These are phyloP conservation scores for Apis cerana DNA, from an alignment of 1,140 invertebrate species.

Conservation along the genomic window DNA sequence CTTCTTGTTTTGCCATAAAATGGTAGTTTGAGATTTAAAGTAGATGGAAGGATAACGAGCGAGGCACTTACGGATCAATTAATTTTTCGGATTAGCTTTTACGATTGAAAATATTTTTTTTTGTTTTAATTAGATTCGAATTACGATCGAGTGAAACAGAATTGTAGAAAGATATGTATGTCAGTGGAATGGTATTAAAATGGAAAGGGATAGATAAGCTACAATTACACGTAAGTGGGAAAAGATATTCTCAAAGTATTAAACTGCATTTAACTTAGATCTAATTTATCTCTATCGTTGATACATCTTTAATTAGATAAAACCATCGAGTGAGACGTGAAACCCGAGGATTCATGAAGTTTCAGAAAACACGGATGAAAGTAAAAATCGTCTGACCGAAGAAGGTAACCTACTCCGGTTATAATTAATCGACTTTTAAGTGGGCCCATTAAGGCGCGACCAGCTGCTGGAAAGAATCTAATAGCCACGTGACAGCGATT, in stretches of 20 bases:
- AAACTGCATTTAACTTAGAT: not conserved
- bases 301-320: conserved; percentile 3
- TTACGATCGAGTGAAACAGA: not conserved
- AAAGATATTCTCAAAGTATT: no score
- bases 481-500: conserved; percentile 64
- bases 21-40: no score
- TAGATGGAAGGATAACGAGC: no score
- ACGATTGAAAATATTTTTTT: no score
- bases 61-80: no score
- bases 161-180: not conserved
- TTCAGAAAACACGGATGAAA: not conserved
- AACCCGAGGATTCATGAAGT: not conserved
- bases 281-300: not conserved
- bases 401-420: conserved; percentile 37
- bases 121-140: not conserved
- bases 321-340: not conserved
- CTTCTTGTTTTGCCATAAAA: no score
- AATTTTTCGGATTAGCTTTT: no score
- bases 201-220: not conserved
- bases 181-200: not conserved
- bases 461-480: conserved; percentile 42
- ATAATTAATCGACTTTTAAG: conserved; percentile 80
- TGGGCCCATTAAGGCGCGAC: conserved; percentile 73
- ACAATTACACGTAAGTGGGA: not conserved
- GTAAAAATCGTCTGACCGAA: not conserved